Percentiles rank a stretch among this genome's conserved stretches.
These are phyloP conservation scores for Tiphia femorata DNA, from an alignment of 2,888 invertebrate species.

Conservation along the genomic window DNA sequence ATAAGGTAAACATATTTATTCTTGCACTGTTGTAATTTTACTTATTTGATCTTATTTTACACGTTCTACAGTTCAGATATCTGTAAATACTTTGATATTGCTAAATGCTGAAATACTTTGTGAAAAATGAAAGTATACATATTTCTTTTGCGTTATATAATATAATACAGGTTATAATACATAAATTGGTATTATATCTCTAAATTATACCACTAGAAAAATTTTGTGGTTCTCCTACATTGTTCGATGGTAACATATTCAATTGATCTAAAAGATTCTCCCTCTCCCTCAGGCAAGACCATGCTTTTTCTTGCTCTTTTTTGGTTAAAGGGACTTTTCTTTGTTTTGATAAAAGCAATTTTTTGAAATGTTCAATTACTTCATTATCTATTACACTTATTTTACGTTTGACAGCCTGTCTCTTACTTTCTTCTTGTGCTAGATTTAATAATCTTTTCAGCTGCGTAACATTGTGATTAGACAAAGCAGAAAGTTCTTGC, in stretches of 20 bases:
- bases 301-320: conserved; percentile 86
- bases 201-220: conserved; percentile 22
- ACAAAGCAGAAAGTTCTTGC: conserved; percentile 81
- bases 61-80: no score
- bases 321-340: conserved; percentile 84
- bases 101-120: no score
- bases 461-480: conserved; percentile 84
- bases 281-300: conserved; percentile 68
- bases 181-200: not conserved
- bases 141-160: no score
- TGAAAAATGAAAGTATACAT: no score
- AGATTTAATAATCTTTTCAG: conserved; percentile 77
- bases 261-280: conserved; percentile 63
- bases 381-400: conserved; percentile 81
- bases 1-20: no score
- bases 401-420: conserved; percentile 83
- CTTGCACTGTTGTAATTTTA: no score
- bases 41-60: no score
- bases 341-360: conserved; percentile 82
- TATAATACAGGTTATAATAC: no score
- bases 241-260: conserved; percentile 62
- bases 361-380: conserved; percentile 86
- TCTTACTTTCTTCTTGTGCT: conserved; percentile 84
- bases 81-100: no score
- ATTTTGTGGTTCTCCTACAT: conserved; percentile 56